These are phyloP conservation scores for Tetragonisca angustula DNA, from an alignment of 2,888 invertebrate species.

Conservation along the genomic window DNA sequence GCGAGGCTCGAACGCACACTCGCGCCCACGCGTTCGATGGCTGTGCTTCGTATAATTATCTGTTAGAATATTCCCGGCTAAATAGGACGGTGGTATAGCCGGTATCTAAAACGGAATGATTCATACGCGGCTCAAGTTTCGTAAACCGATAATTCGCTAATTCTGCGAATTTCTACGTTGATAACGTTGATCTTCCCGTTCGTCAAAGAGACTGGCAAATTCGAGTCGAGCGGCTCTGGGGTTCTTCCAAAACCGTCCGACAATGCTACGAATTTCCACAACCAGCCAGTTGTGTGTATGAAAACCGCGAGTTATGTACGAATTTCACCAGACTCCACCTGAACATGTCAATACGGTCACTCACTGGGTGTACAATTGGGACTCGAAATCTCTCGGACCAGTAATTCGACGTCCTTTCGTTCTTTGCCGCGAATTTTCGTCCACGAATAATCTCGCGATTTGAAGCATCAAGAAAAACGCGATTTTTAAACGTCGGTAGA, in stretches of 20 bases:
- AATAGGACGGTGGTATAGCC: not conserved
- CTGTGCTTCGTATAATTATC: not conserved
- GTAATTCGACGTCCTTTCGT: not conserved
- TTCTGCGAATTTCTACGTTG: not conserved
- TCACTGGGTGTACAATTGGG: not conserved
- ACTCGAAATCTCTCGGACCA: no score
- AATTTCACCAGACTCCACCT: not conserved
- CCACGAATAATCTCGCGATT: not conserved
- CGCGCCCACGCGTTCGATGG: not conserved
- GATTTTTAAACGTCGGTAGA: no score
- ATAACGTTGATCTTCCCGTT: not conserved
- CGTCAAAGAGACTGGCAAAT: not conserved
- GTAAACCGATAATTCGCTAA: not conserved
- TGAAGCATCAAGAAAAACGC: not conserved
- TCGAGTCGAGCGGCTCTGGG: not conserved
- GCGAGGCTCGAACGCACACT: not conserved
- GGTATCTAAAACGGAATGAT: not conserved
- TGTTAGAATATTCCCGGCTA: not conserved
- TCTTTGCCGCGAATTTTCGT: not conserved
- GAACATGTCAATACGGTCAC: not conserved
- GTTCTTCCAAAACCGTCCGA: not conserved
- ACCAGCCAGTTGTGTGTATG: not conserved
- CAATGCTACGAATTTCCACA: not conserved
- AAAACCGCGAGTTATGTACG: not conserved
- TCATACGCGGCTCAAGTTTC: constrained; percentile 8